phyloP scores from a whole-genome alignment of 1,140 invertebrate genomes.

The Drosophila carrolli region DNA sequence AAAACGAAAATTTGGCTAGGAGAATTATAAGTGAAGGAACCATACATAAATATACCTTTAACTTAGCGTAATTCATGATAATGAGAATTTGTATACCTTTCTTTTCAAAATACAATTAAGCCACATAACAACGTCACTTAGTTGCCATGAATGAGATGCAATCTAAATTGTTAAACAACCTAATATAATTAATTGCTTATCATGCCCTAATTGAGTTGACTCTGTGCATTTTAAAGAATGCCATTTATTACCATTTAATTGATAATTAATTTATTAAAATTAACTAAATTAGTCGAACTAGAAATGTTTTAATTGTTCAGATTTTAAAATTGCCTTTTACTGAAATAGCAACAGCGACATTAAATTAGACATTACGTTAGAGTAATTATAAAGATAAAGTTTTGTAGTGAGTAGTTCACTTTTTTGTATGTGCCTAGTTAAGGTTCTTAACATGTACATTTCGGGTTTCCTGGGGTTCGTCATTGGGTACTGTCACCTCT shows the following conservation, averaged over 20 bases:
- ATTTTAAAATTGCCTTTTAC: background rate
- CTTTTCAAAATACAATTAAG: background rate
- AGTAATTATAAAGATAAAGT: too few relatives aligned
- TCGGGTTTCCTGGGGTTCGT: background rate
- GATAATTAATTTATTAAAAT: background rate
- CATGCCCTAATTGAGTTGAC: constrained; percentile 1
- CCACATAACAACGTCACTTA: background rate
- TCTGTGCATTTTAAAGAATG: background rate
- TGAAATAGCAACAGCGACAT: too few relatives aligned
- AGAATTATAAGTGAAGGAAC: too few relatives aligned
- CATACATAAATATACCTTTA: too few relatives aligned
- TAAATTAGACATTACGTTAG: background rate
- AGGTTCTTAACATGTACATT: background rate
- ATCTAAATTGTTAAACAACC: background rate
- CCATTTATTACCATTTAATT: background rate
- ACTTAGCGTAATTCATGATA: too few relatives aligned
- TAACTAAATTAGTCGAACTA: background rate
- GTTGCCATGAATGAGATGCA: background rate
- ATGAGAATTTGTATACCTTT: too few relatives aligned
- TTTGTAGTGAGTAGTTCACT: background rate
- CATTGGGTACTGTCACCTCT: background rate
- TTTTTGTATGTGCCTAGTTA: too few relatives aligned
- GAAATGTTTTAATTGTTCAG: too few relatives aligned
- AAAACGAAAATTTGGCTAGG: too few relatives aligned
- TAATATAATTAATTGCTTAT: constrained; percentile 3